Evolutionary conservation across 2,113 vertebrate species (phyloP), one percentile per base, ranked within the genome.

Genomic region (Haplotaxodon microlepis): DNA sequence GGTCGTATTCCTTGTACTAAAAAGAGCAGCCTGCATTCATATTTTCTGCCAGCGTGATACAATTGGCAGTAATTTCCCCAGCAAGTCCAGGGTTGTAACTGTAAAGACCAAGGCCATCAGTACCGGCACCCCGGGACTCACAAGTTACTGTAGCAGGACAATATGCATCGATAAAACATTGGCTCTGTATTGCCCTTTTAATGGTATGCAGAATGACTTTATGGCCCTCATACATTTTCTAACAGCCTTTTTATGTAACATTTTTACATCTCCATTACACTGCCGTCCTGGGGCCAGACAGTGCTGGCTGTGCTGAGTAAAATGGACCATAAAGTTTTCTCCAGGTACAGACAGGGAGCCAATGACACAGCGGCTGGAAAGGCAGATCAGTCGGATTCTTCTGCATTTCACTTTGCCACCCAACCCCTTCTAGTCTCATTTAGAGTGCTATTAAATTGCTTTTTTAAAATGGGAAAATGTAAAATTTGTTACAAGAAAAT

Each of bases 121-220:
- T 80, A 90, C 24, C 34, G 81, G 38, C 78, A 66, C 87, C 88
- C 42, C 10, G 88, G 82, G 93, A 89, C 80, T 40, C 21, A 29
- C 76, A 24, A 12, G 81, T 84, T 93, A 86, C 89, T 66, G 92
- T 82, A 87, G 90, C 86, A 76, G 61, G 87, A 89, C 92, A 92
- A 91, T 93, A 91, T 88, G 88, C 86, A 78, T 83, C 84, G 27
- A 94, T 95, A 93, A 94, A 95, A 93, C 91, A 90, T 81, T 86
- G 90, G 89, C 91, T 86, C 61, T 79, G 85, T 57, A 84, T 92
- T 87, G 85, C 86, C 88, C 90, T 90, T 91, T 90, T 92, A 93
- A 93, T 92, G 86, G 87, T 82, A 92, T 88, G 82, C 88, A 27
- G 81, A 90, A 86, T 88, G 81, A 79, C 92, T 95, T 95, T 91